A percentile compares a stretch with the other conserved stretches of the same genome.
Conservation (phyloP, 2,113 vertebrate genomes). For the Hiodon tergisus region DNA sequence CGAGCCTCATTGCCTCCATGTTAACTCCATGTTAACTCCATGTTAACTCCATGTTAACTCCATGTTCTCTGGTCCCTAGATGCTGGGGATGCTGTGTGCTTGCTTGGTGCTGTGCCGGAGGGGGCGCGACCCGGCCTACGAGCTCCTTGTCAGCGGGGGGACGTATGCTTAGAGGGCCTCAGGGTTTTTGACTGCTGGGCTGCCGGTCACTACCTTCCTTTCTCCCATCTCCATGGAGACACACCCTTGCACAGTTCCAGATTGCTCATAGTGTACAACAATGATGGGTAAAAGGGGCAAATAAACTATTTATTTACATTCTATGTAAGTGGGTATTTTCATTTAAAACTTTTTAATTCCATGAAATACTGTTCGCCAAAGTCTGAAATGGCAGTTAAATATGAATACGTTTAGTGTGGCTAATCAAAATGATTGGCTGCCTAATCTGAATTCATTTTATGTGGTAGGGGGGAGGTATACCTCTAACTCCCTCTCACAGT, state of each 20-base stretch:
- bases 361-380: constrained; percentile 37
- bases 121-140: constrained; percentile 81
- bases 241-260: background rate
- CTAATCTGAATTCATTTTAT: background rate
- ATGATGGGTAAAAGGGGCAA: constrained; percentile 52
- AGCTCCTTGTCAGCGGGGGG: constrained; percentile 82
- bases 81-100: constrained; percentile 91
- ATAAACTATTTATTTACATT: constrained; percentile 40
- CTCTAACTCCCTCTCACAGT: background rate
- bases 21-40: no score
- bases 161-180: constrained; percentile 74
- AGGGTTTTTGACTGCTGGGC: constrained; percentile 33
- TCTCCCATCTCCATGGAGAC: background rate
- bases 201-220: background rate
- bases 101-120: constrained; percentile 84
- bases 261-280: constrained; percentile 55
- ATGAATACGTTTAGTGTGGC: background rate
- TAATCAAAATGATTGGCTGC: background rate
- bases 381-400: constrained; percentile 23
- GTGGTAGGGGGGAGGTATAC: no score
- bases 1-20: no score
- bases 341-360: constrained; percentile 23
- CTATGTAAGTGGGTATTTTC: constrained; percentile 30
- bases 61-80: constrained; percentile 53
- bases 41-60: no score